Evolutionary conservation across 1,140 invertebrate species (phyloP).

Genomic region (Pararge aegeria): DNA sequence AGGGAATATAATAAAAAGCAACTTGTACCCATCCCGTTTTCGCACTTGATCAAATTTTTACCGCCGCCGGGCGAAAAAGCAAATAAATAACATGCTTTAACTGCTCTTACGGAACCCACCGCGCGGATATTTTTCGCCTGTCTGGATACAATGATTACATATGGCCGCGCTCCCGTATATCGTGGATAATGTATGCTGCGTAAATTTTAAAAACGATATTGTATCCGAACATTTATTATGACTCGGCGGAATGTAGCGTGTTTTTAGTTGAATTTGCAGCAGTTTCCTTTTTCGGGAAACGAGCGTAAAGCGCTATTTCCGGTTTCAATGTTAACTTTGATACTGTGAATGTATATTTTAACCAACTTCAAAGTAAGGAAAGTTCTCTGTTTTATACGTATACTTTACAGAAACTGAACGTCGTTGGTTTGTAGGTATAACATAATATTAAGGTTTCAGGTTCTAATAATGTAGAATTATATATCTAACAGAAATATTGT

Average conservation of each 20-base stretch:
- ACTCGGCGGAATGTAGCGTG: neutral
- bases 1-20: constrained; percentile 4
- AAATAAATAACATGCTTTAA: constrained; percentile 28
- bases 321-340: neutral
- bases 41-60: constrained; percentile 33
- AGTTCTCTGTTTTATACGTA: too few relatives aligned
- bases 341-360: too few relatives aligned
- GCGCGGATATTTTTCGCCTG: constrained; percentile 28
- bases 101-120: constrained; percentile 15
- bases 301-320: neutral
- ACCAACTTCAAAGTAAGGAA: too few relatives aligned
- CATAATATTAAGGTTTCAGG: too few relatives aligned
- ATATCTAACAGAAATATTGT: too few relatives aligned
- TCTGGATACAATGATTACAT: constrained; percentile 33
- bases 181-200: constrained; percentile 17
- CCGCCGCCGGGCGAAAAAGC: constrained; percentile 14
- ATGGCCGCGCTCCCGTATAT: constrained; percentile 23
- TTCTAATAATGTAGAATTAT: too few relatives aligned
- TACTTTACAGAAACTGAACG: too few relatives aligned
- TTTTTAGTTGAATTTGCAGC: constrained; percentile 3
- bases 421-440: too few relatives aligned
- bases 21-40: constrained; percentile 9
- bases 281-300: neutral
- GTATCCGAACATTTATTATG: constrained; percentile 20
- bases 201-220: constrained; percentile 28